Base-by-base conservation (phyloP, 2,797 vertebrate genomes). In the Danionella dracula region DNA sequence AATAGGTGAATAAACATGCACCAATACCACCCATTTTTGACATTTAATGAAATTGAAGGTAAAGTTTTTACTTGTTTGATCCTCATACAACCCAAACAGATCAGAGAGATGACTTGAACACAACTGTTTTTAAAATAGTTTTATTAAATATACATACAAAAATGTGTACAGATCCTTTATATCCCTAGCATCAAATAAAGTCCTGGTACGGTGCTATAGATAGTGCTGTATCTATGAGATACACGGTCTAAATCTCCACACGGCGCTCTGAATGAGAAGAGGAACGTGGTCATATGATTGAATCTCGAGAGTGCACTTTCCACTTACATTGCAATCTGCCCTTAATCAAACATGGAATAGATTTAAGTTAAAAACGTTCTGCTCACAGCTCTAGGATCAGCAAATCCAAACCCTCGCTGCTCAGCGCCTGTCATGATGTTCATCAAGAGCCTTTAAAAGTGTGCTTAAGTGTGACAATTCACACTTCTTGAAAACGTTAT, bases 101-200 rank as follows among this genome's bases (percentile, higher is more conserved):
- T n/a, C n/a, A n/a, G n/a, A n/a, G n/a, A n/a, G n/a, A n/a, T n/a
- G n/a, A n/a, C n/a, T n/a, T n/a, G 6, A 27, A 27, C 23, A 27
- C 6, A 6, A 6, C 23, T 27, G 23, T 3, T 27, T 27, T 27
- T 27, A 27, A 27, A 27, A 27, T 27, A 27, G 88, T 91, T 95
- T 97, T 94, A 93, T 93, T 93, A 91, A 91, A 93, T 93, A 92
- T 92, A 92, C 89, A 93, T 93, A 98, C 98, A 90, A 98, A 98
- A 98, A 97, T 83, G 86, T 93, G 92, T 94, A 93, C 88, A 92
- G 49, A 44, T 64, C 37, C 49, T 44, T 89, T 91, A 90, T 90
- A 89, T 89, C 87, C 85, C 89, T 88, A 89, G 91, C 92, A 93
- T 94, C 92, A 96, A 93, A 94, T 90, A 93, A 27, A 27, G 23